Evolutionary conservation across 2,113 vertebrate species (phyloP).

Genomic region (Egretta garzetta): DNA sequence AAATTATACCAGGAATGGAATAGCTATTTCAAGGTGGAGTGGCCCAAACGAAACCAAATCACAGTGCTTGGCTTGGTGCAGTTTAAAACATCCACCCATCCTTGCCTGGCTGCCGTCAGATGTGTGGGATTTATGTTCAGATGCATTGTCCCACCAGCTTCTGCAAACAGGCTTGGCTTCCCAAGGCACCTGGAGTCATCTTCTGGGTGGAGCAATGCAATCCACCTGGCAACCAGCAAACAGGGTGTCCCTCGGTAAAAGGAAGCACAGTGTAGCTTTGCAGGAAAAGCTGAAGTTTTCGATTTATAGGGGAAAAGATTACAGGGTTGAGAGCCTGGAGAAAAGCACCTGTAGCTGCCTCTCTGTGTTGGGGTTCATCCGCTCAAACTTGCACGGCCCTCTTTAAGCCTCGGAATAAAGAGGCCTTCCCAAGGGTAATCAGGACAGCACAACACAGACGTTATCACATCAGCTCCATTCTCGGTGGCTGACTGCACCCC

Average conservation of each 20-base stretch:
- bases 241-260: neutral
- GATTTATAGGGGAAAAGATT: neutral
- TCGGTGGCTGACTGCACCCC: neutral
- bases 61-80: neutral
- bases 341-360: neutral
- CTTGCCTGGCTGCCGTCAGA: neutral
- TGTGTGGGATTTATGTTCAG: accelerated
- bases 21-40: neutral
- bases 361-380: neutral
- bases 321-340: neutral
- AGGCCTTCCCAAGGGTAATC: neutral
- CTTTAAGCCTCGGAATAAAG: neutral
- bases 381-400: neutral
- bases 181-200: neutral
- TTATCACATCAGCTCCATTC: neutral
- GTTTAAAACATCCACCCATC: neutral
- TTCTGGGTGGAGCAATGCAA: neutral
- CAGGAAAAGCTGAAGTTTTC: neutral
- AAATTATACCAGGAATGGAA: neutral
- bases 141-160: neutral
- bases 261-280: neutral
- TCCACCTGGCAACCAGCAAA: neutral
- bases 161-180: neutral
- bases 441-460: neutral
- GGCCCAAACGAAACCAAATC: neutral